A percentile compares a stretch with the other conserved stretches of the same genome.
These are phyloP conservation scores for Bergia sp. DNA, from an alignment of 92 coral and sea anemone species.

Conservation along the genomic window DNA sequence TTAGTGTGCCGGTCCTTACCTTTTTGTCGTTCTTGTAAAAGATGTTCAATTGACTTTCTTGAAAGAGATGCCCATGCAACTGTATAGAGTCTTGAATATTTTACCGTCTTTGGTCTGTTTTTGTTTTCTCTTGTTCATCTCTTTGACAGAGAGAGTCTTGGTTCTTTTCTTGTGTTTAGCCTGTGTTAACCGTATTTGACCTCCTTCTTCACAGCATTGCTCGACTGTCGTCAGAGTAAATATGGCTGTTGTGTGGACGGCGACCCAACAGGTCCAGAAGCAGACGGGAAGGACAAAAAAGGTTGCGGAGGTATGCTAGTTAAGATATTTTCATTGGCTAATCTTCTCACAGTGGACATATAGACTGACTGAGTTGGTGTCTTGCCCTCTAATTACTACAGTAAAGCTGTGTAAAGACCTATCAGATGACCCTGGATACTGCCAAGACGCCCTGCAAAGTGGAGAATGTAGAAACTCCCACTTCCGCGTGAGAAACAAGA, in stretches of 20 bases:
- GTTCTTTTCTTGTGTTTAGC: too few species aligned
- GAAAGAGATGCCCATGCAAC: too few species aligned
- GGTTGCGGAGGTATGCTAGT: conserved; percentile 5
- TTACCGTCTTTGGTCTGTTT: too few species aligned
- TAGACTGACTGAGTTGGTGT: too few species aligned
- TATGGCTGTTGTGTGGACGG: not conserved
- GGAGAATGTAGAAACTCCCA: not conserved
- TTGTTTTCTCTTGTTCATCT: too few species aligned
- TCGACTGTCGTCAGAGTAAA: not conserved
- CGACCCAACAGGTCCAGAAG: conserved; percentile 1
- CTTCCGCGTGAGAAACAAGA: not conserved
- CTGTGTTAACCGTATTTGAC: too few species aligned
- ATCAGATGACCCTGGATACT: not conserved
- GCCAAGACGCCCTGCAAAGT: not conserved
- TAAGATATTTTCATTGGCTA: not conserved
- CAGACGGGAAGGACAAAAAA: not conserved
- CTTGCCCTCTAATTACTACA: not conserved
- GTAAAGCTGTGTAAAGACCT: not conserved
- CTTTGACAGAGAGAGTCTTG: too few species aligned
- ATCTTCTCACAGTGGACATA: too few species aligned
- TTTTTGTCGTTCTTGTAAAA: too few species aligned
- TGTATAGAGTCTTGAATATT: too few species aligned
- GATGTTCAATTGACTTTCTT: too few species aligned
- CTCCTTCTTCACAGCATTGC: not conserved
- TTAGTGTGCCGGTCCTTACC: too few species aligned